Evolutionary conservation across 2,797 vertebrate species (phyloP).

Genomic region (Typhlichthys eigenmanni): DNA sequence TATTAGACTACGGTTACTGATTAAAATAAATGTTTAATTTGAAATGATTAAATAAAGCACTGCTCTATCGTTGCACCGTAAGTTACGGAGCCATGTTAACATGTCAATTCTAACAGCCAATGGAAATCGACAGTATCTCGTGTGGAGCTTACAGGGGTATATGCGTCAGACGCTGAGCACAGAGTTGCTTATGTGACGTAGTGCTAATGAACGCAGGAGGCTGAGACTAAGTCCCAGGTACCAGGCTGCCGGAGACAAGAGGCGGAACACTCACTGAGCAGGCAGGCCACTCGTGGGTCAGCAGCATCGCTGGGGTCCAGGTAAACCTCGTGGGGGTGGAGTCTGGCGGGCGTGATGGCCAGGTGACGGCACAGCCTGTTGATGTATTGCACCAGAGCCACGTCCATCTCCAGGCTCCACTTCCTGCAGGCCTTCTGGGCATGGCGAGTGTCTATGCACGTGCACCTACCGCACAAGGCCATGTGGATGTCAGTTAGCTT

Average conservation of each 20-base stretch:
- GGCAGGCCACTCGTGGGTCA: constrained; percentile 88
- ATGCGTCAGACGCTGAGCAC: no score
- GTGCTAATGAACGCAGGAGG: no score
- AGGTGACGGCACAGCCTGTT: constrained; percentile 95
- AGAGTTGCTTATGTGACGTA: no score
- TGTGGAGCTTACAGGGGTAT: no score
- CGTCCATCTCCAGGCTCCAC: constrained; percentile 95
- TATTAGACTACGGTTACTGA: no score
- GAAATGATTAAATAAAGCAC: no score
- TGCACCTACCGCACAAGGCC: constrained; percentile 62
- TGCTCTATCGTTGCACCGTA: no score
- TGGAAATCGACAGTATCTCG: no score
- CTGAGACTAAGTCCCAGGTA: no score
- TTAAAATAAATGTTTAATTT: no score
- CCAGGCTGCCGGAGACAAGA: neutral
- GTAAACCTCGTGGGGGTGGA: constrained; percentile 97
- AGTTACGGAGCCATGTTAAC: no score
- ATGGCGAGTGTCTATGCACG: constrained; percentile 89
- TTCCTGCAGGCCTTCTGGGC: constrained; percentile 93
- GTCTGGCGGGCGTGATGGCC: constrained; percentile 92
- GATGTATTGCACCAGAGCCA: constrained; percentile 91
- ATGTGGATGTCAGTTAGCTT: neutral
- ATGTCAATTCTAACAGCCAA: no score
- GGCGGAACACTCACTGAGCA: constrained; percentile 80
- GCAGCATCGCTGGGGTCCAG: constrained; percentile 86